A percentile compares a stretch with the other conserved stretches of the same genome.
These are phyloP conservation scores for Amniataba percoides DNA, from an alignment of 2,797 vertebrate species.

Conservation along the genomic window DNA sequence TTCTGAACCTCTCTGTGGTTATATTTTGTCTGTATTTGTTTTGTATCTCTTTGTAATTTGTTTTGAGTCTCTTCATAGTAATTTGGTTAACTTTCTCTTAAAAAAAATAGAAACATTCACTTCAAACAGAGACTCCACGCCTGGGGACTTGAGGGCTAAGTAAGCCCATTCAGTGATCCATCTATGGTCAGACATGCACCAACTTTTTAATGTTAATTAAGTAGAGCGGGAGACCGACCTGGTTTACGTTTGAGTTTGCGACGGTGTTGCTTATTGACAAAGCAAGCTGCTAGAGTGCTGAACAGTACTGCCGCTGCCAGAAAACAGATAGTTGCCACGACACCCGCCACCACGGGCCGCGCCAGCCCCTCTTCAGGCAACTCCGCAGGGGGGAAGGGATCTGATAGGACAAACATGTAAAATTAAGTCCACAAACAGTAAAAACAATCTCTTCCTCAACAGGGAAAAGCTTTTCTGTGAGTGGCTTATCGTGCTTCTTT, in stretches of 20 bases:
- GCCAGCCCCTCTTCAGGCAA: conserved; percentile 96
- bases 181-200: conserved; percentile 11
- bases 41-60: neutral
- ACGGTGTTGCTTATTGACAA: conserved; percentile 98
- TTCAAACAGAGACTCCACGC: neutral
- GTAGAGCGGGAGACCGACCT: conserved; percentile 84
- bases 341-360: conserved; percentile 96
- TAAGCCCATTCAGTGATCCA: conserved; percentile 15
- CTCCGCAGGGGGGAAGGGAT: conserved; percentile 95
- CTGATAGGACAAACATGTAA: conserved; percentile 74
- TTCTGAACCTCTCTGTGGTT: neutral
- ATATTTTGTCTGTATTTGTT: neutral
- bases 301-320: conserved; percentile 97
- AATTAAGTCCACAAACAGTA: conserved; percentile 8
- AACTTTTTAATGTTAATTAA: neutral
- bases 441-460: neutral
- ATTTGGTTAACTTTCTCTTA: neutral
- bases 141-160: neutral
- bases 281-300: conserved; percentile 98
- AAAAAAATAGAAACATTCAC: neutral
- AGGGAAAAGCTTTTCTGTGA: neutral
- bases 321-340: conserved; percentile 99
- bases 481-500: neutral
- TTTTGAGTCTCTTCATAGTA: neutral
- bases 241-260: conserved; percentile 98